Base-by-base conservation (phyloP, 2,113 vertebrate genomes). In the Rhea americana region DNA sequence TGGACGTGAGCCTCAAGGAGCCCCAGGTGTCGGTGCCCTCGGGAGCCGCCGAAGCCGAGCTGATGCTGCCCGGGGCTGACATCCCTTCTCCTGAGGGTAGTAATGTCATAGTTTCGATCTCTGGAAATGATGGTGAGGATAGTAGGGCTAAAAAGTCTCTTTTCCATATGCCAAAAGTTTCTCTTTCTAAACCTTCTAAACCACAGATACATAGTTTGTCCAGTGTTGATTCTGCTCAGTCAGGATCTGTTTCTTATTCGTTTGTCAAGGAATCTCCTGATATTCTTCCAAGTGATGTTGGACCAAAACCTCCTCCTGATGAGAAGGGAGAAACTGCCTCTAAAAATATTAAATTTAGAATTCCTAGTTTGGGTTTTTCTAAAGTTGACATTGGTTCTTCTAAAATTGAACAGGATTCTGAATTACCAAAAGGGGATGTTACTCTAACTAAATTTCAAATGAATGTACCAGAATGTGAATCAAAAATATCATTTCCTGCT, bases 21-120 rank as follows among this genome's bases (percentile, higher is more conserved):
- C 9, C 28, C 1, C 76, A 82, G 2, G 32, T 75, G 3, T 20
- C 8, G 0, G 0, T 37, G 12, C 13, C 84, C 1, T 56, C 24
- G 0, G 14, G 5, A 5, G 1, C 8, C 0, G 0, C n/a, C 0
- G 16, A 79, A 3, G 15, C 32, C 6, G 22, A 28, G 2, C 47
- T 86, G 2, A 61, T 2, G 0, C 7, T 39, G 0, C 12, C 53
- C 0, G 3, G 0, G 0, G 2, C 3, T 0, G 28, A 82, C 0
- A 1, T 78, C 0, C 4, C 4, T 0, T 0, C 0, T 0, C 1
- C 43, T 0, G 0, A 0, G 3, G 2, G 1, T 9, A 53, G 58
- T 0, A 0, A 6, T 45, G 0, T 1, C 0, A 0, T 2, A 0
- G 53, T 30, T 9, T 41, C 39, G 0, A 45, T 5, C 0, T 7